Percentiles rank a stretch among this genome's conserved stretches.
Conservation (phyloP, 2,113 vertebrate genomes). For the Alces alces region DNA sequence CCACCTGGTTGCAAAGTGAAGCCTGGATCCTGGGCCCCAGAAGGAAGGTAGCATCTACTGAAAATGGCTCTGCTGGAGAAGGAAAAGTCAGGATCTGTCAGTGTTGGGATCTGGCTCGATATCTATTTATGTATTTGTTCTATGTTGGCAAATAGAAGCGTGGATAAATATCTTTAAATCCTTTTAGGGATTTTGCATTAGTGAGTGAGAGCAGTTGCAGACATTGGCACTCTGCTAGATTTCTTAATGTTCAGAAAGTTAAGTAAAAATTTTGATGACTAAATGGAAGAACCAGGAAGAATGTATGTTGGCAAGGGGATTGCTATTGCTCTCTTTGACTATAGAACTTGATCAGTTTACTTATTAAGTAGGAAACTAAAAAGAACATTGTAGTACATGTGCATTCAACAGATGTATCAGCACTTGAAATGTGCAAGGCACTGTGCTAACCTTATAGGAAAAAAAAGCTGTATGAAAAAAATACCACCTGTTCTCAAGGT, state of each 20-base stretch:
- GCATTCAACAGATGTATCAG: background rate
- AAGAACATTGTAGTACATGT: background rate
- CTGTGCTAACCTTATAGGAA: background rate
- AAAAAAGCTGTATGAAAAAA: background rate
- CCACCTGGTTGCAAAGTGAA: background rate
- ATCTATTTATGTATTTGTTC: constrained; percentile 24
- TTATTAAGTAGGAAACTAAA: background rate
- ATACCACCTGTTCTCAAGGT: background rate
- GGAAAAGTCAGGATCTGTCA: background rate
- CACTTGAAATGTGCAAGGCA: background rate
- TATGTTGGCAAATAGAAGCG: background rate
- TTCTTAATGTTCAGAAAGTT: constrained; percentile 10
- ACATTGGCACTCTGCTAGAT: background rate
- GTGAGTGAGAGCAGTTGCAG: constrained; percentile 3
- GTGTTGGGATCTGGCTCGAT: background rate
- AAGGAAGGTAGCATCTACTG: background rate
- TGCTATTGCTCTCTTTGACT: background rate
- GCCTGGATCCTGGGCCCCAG: background rate
- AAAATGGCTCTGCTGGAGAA: background rate
- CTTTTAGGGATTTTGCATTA: constrained; percentile 6
- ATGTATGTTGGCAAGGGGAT: background rate
- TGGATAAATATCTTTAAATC: constrained; percentile 45
- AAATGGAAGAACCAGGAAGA: background rate
- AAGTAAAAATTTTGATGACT: background rate
- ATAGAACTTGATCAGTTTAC: background rate